These are phyloP conservation scores for Actinia tenebrosa DNA, from an alignment of 64 coral and sea anemone genomes.

Conservation along the genomic window DNA sequence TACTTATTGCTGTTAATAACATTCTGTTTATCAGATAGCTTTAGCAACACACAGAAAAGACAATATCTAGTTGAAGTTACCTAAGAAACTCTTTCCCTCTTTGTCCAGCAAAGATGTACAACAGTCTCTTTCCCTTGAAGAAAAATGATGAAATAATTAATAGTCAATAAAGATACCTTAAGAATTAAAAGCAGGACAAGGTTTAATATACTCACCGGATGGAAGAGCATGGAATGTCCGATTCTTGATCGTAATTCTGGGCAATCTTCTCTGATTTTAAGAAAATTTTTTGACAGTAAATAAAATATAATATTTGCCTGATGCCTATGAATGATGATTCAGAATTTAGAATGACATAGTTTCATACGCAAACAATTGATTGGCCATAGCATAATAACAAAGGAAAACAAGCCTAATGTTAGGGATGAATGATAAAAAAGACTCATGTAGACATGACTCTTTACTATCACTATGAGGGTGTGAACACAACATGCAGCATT, in stretches of 20 bases:
- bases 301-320: not conserved
- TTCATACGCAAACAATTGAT: no score
- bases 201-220: conserved; percentile 54
- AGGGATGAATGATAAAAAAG: no score
- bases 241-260: conserved; percentile 82
- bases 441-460: no score
- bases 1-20: no score
- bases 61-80: conserved; percentile 1
- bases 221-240: conserved; percentile 95
- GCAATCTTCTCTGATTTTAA: conserved; percentile 60
- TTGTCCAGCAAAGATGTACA: conserved; percentile 98
- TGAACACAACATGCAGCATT: no score
- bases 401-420: no score
- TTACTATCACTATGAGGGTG: no score
- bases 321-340: no score
- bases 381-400: no score
- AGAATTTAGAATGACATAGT: no score
- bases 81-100: conserved; percentile 96
- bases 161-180: not conserved
- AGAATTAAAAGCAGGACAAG: not conserved
- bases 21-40: no score
- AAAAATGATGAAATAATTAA: not conserved
- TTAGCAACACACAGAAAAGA: not conserved
- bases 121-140: conserved; percentile 71
- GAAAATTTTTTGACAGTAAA: no score